Base-by-base conservation (phyloP, 2,888 invertebrate species). In the Melieria picta region DNA sequence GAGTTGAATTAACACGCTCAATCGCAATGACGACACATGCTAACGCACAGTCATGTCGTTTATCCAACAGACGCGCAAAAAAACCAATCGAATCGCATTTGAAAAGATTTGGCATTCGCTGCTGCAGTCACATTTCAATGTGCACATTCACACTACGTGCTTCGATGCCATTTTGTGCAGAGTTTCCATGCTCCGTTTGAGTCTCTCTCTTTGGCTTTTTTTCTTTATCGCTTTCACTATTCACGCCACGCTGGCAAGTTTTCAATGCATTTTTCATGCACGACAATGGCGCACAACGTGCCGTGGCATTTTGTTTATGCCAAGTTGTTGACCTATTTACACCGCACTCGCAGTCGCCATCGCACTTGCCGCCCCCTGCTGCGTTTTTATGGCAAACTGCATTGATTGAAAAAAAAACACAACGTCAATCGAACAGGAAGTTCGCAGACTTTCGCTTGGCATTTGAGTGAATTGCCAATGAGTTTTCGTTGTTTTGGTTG, bases 251-350 rank as follows among this genome's bases (percentile, higher is more conserved):
- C 56, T 68, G n/a, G 16, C 50, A 61, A 68, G 45, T 68, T 52
- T 46, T 11, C 55, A 68, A 55, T 68, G 68, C 52, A 50, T 68
- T 68, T 68, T 50, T 52, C 68, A 45, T 52, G 68, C 52, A 68
- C 61, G 43, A 52, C 46, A 68, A 45, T 61, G 52, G 50, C 61
- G 45, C 61, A 55, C 52, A 57, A 63, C 56, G 46, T 45, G 56
- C 47, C n/a, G 30, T 63, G 13, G 47, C 57, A 55, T 46, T 69
- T 69, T 63, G 47, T 48, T 63, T 63, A 47, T 63, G 56, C 56
- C 7, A 63, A 48, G 56, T 43, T 60, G 62, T 57, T 62, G 69
- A 63, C 57, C 69, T 63, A 69, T 56, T 69, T 69, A 47, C 10
- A 11, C 16, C 50, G 45, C 9, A 9, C 58, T 47, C 43, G n/a